phyloP scores from a whole-genome alignment of 2,113 vertebrate species.

The Oceanites oceanicus region DNA sequence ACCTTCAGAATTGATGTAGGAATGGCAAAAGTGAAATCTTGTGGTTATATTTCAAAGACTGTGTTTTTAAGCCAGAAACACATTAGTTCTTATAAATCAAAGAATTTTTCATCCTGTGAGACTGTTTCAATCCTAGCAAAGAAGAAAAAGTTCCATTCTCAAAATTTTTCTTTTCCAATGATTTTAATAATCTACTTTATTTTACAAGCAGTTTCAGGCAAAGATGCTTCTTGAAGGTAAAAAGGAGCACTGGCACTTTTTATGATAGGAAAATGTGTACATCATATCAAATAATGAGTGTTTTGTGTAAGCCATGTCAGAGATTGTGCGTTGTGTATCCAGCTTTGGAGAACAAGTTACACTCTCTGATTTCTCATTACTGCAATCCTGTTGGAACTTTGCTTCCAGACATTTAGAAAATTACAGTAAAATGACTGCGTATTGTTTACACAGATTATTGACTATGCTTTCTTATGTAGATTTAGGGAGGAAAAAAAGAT shows the following conservation, averaged over 20 bases:
- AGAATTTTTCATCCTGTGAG: background rate
- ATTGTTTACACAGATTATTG: constrained; percentile 46
- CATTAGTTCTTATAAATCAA: background rate
- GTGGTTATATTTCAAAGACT: background rate
- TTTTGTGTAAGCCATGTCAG: background rate
- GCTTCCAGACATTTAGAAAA: constrained; percentile 6
- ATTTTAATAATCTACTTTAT: background rate
- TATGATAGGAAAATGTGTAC: background rate
- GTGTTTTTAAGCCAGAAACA: constrained; percentile 15
- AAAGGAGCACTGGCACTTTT: background rate
- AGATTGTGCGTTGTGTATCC: background rate
- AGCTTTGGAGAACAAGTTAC: background rate
- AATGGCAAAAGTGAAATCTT: background rate
- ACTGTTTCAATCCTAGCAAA: background rate
- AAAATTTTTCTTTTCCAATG: background rate
- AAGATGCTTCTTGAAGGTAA: background rate
- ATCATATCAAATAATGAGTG: background rate
- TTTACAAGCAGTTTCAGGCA: background rate
- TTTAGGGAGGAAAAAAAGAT: background rate
- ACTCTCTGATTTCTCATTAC: constrained; percentile 33
- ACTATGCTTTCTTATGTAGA: background rate
- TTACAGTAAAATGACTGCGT: background rate
- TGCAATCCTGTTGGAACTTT: constrained; percentile 8
- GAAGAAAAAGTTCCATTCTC: background rate
- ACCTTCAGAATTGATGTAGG: background rate